A percentile compares a stretch with the other conserved stretches of the same genome.
These are phyloP conservation scores for Penaeus indicus DNA, from an alignment of 1,140 invertebrate species.

Conservation along the genomic window DNA sequence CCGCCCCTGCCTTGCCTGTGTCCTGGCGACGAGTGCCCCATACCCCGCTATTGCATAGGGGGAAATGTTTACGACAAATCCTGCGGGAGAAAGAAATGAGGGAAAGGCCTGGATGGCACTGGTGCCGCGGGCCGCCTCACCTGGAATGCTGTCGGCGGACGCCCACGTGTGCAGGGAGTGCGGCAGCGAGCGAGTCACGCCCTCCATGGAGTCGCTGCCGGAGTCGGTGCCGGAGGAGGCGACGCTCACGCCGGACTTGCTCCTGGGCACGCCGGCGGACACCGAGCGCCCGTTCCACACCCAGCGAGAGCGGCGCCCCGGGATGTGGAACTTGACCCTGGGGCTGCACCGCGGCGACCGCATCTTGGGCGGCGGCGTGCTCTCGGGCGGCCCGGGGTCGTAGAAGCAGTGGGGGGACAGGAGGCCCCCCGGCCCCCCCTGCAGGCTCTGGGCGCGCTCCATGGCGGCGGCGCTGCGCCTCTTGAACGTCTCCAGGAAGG, in stretches of 20 bases:
- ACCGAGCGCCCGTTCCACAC: neutral
- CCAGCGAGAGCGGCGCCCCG: slow-evolving; percentile 42
- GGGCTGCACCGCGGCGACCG: slow-evolving; percentile 45
- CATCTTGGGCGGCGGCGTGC: slow-evolving; percentile 38
- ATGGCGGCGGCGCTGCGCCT: slow-evolving; percentile 81
- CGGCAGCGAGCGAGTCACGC: slow-evolving; percentile 57
- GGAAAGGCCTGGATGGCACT: neutral
- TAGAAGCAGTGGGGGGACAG: slow-evolving; percentile 44
- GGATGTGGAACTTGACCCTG: slow-evolving; percentile 61
- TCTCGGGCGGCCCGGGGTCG: slow-evolving; percentile 48
- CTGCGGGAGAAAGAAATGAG: neutral
- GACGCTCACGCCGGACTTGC: slow-evolving; percentile 59
- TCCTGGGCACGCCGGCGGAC: slow-evolving; percentile 52
- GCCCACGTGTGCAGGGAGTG: slow-evolving; percentile 61
- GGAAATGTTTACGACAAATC: neutral
- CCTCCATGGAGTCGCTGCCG: slow-evolving; percentile 56
- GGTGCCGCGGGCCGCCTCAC: slow-evolving; percentile 1
- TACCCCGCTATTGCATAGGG: neutral
- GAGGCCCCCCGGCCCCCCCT: slow-evolving; percentile 58
- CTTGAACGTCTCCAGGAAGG: slow-evolving; percentile 84
- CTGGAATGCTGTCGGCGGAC: slow-evolving; percentile 51
- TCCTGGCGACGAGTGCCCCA: no score
- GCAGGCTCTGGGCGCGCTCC: slow-evolving; percentile 74
- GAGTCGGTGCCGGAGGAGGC: slow-evolving; percentile 58
- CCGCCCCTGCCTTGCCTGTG: neutral